phyloP scores from a whole-genome alignment of 1,140 invertebrate species.

The Drosophila yakuba region DNA sequence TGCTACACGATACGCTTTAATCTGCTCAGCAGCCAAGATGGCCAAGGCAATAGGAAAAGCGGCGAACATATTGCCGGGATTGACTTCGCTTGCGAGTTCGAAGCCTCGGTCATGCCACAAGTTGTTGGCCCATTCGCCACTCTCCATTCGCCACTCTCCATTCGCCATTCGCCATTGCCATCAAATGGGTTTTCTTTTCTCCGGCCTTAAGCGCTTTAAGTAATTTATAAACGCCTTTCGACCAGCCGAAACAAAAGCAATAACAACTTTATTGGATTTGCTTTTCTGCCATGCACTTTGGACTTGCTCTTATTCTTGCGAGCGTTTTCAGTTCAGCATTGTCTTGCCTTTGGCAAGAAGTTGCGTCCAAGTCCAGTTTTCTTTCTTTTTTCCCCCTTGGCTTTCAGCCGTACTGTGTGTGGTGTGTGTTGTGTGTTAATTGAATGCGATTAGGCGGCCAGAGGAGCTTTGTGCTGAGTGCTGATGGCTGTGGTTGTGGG shows the following conservation, averaged over 20 bases:
- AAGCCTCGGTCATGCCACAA: slow-evolving; percentile 60
- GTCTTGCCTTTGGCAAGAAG: slow-evolving; percentile 11
- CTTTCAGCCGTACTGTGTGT: background rate
- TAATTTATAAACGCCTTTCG: slow-evolving; percentile 81
- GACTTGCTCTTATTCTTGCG: slow-evolving; percentile 25
- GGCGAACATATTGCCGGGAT: slow-evolving; percentile 62
- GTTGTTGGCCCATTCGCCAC: slow-evolving; percentile 49
- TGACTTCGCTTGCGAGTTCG: slow-evolving; percentile 10
- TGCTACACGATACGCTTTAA: slow-evolving; percentile 81
- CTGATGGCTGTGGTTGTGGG: background rate
- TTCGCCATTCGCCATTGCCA: background rate
- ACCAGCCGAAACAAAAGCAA: slow-evolving; percentile 57
- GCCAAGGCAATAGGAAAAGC: slow-evolving; percentile 15
- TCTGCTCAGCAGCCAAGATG: slow-evolving; percentile 48
- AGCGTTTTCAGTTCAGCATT: slow-evolving; percentile 4
- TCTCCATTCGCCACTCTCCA: slow-evolving; percentile 4
- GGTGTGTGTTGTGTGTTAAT: slow-evolving; percentile 55
- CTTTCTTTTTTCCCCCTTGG: slow-evolving; percentile 3
- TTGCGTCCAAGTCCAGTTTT: slow-evolving; percentile 18
- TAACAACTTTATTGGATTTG: slow-evolving; percentile 78
- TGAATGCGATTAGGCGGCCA: slow-evolving; percentile 71
- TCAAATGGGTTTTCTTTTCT: slow-evolving; percentile 8
- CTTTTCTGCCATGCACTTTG: slow-evolving; percentile 34
- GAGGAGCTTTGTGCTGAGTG: slow-evolving; percentile 12
- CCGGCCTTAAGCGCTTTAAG: slow-evolving; percentile 76